Base-by-base conservation (phyloP, 1,140 invertebrate genomes). In the Holcopasites calliopsidis region DNA sequence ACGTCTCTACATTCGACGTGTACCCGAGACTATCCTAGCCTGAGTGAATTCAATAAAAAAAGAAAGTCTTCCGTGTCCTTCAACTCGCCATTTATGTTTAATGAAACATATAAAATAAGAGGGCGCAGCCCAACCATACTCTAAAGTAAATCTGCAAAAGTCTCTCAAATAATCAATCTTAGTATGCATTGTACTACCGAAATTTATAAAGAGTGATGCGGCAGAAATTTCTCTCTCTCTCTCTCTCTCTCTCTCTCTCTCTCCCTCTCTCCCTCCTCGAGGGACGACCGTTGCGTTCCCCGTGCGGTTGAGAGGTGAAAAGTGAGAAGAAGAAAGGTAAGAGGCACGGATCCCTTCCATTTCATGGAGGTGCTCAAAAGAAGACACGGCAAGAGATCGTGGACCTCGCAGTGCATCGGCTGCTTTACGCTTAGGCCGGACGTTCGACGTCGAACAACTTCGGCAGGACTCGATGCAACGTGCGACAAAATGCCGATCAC, bases 271-370 rank as follows among this genome's bases (percentile, higher is more conserved):
- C n/a, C n/a, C n/a, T n/a, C 26, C 33, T 40, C 60, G 10, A 79
- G 80, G 82, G 83, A 85, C 76, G 81, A 61, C 55, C 68, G 72
- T 58, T 58, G 38, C 60, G 42, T 33, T 49, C 68, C 54, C 21
- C 21, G 44, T 42, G 62, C 69, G 75, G 85, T 84, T 85, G 83
- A 87, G 85, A 87, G 81, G 79, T 73, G 79, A 82, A 83, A 85
- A 84, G 83, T 58, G 87, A 82, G 58, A 87, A 84, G 70, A 87
- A 84, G 86, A 89, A 89, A 88, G 88, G 88, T 87, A 89, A 88
- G 85, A 87, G 87, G 86, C 44, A 13, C 60, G n/a, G 57, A 87
- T 89, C 88, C 87, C 88, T 89, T 80, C 88, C 87, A 79, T 83
- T 82, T 78, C 81, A 83, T 50, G 78, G 80, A 83, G 82, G 78